phyloP scores from a whole-genome alignment of 2,797 vertebrate genomes.

The Danio kyathit region DNA sequence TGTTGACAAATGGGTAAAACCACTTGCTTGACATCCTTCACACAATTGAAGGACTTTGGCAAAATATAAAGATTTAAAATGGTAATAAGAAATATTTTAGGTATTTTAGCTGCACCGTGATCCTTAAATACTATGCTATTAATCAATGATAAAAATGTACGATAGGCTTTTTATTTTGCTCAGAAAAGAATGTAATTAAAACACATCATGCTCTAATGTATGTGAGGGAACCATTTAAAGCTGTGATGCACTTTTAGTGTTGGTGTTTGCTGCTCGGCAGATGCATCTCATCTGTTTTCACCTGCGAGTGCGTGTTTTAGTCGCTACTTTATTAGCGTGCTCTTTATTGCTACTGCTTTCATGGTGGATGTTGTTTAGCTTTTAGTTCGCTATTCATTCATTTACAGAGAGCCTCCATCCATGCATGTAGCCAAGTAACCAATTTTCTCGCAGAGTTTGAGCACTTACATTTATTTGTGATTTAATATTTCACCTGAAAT shows the following conservation, averaged over 20 bases:
- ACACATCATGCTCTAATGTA: too few relatives aligned
- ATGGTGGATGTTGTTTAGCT: constrained; percentile 50
- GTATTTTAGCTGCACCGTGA: too few relatives aligned
- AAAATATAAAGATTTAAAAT: too few relatives aligned
- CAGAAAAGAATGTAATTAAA: too few relatives aligned
- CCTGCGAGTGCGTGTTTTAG: constrained; percentile 38
- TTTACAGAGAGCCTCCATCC: constrained; percentile 43
- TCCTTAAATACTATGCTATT: too few relatives aligned
- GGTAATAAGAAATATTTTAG: too few relatives aligned
- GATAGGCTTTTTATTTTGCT: too few relatives aligned
- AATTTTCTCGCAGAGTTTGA: constrained; percentile 52
- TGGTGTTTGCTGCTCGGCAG: constrained; percentile 1
- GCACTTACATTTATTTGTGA: constrained; percentile 64
- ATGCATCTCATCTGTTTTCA: constrained; percentile 46
- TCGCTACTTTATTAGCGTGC: constrained; percentile 47
- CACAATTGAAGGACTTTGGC: too few relatives aligned
- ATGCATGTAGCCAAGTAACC: constrained; percentile 36
- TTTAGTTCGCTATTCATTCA: constrained; percentile 41
- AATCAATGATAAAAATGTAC: too few relatives aligned
- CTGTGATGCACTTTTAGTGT: background rate
- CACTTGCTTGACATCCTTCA: too few relatives aligned
- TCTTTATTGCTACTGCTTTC: constrained; percentile 53
- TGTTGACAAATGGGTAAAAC: too few relatives aligned
- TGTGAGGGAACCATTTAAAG: background rate
- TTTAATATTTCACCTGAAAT: constrained; percentile 66